These are phyloP conservation scores for Baronia brevicornis DNA, from an alignment of 2,888 invertebrate genomes.

Conservation along the genomic window DNA sequence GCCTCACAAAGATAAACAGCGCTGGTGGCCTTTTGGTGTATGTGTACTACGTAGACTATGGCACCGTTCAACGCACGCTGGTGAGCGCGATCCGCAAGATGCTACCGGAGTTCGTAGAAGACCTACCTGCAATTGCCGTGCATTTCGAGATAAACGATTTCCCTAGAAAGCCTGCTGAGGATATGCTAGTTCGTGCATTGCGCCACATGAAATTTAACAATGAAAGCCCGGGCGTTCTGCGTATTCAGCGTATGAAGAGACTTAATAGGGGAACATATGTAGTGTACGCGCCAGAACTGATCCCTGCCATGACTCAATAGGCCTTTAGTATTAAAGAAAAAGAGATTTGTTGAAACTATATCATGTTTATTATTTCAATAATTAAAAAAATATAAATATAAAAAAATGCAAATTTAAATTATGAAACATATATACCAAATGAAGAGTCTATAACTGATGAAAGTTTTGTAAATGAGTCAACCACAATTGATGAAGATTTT, in stretches of 20 bases:
- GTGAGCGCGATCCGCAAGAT: constrained; percentile 42
- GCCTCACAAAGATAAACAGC: constrained; percentile 33
- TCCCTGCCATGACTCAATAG: constrained; percentile 28
- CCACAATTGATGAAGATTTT: too few species aligned
- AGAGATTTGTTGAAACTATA: too few species aligned
- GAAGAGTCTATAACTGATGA: too few species aligned
- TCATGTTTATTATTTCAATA: too few species aligned
- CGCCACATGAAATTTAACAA: constrained; percentile 28
- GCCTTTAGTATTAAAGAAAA: too few species aligned
- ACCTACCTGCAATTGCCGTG: constrained; percentile 33
- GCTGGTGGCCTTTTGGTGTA: constrained; percentile 28
- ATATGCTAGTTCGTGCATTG: constrained; percentile 27
- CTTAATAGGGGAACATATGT: constrained; percentile 26
- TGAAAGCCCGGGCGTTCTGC: constrained; percentile 32
- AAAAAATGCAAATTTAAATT: too few species aligned
- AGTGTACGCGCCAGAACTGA: constrained; percentile 33
- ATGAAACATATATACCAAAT: too few species aligned
- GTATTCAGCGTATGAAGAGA: constrained; percentile 20
- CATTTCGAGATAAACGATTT: constrained; percentile 36
- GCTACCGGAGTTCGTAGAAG: constrained; percentile 43
- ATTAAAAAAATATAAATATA: too few species aligned
- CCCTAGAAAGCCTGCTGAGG: constrained; percentile 25
- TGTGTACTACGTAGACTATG: constrained; percentile 47
- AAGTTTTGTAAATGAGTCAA: too few species aligned
- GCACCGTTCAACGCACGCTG: constrained; percentile 33